Percentiles rank a stretch among this genome's conserved stretches.
These are phyloP conservation scores for Calosoma granatense DNA, from an alignment of 1,140 invertebrate genomes.

Conservation along the genomic window DNA sequence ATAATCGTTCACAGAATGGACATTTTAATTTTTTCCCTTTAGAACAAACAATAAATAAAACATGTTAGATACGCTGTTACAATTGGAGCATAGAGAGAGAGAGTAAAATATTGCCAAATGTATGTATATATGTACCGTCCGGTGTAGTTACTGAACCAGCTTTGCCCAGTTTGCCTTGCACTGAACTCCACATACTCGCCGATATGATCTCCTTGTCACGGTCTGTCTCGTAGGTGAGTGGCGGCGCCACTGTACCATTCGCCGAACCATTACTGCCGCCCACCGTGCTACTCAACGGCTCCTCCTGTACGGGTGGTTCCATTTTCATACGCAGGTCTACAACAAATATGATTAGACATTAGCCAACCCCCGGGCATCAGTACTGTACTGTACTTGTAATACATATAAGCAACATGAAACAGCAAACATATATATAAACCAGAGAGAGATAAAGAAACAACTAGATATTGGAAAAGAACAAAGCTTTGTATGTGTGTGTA, in stretches of 20 bases:
- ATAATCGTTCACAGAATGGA: conserved; percentile 83
- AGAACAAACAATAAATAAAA: conserved; percentile 27
- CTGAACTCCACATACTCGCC: conserved; percentile 43
- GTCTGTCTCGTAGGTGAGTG: conserved; percentile 28
- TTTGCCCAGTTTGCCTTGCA: conserved; percentile 39
- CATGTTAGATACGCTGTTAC: conserved; percentile 18
- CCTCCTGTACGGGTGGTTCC: conserved; percentile 43
- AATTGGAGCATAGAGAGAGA: conserved; percentile 33
- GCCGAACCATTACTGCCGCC: conserved; percentile 33
- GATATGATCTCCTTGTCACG: conserved; percentile 40
- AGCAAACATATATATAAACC: neutral
- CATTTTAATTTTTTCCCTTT: conserved; percentile 85
- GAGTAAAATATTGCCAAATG: conserved; percentile 23
- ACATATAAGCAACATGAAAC: neutral
- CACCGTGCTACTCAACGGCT: conserved; percentile 38
- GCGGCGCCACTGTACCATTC: conserved; percentile 30
- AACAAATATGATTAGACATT: conserved; percentile 17
- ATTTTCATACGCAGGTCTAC: conserved; percentile 53
- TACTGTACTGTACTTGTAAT: neutral
- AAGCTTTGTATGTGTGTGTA: no score
- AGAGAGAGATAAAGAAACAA: no score
- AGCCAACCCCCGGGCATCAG: neutral
- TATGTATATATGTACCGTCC: no score
- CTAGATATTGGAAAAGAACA: no score
- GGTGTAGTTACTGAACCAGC: conserved; percentile 46